Conservation (phyloP, 2,888 invertebrate genomes). For the Anaspis maculata region DNA sequence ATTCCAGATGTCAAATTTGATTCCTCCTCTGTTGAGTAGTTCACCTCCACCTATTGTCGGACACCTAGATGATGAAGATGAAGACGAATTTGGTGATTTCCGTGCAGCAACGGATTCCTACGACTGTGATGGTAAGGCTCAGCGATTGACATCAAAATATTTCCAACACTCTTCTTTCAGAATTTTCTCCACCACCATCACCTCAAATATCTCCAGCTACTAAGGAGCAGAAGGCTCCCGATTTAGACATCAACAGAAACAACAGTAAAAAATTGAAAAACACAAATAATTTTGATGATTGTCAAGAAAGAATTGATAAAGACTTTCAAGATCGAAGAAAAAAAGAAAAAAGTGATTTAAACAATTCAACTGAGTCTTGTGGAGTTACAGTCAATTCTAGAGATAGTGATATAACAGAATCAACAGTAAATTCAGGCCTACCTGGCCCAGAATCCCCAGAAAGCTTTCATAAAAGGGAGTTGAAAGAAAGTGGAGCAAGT, state of each 20-base stretch:
- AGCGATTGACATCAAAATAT: background rate
- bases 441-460: no score
- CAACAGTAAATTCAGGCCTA: no score
- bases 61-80: slow-evolving; percentile 41
- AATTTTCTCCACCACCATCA: slow-evolving; percentile 17
- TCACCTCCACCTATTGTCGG: slow-evolving; percentile 50
- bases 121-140: slow-evolving; percentile 32
- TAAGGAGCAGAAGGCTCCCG: slow-evolving; percentile 9
- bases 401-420: slow-evolving; percentile 4
- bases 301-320: slow-evolving; percentile 19
- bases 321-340: slow-evolving; percentile 32
- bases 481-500: no score
- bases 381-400: slow-evolving; percentile 3
- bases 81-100: slow-evolving; percentile 56
- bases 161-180: slow-evolving; percentile 6
- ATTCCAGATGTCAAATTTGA: slow-evolving; percentile 44
- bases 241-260: slow-evolving; percentile 15
- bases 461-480: no score
- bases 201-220: slow-evolving; percentile 16
- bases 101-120: slow-evolving; percentile 42
- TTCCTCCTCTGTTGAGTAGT: slow-evolving; percentile 50
- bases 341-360: slow-evolving; percentile 4
- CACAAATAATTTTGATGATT: slow-evolving; percentile 3
- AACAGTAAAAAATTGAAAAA: slow-evolving; percentile 6
- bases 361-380: background rate